phyloP scores from a whole-genome alignment of 2,888 invertebrate species.

The Microctonus brassicae region DNA sequence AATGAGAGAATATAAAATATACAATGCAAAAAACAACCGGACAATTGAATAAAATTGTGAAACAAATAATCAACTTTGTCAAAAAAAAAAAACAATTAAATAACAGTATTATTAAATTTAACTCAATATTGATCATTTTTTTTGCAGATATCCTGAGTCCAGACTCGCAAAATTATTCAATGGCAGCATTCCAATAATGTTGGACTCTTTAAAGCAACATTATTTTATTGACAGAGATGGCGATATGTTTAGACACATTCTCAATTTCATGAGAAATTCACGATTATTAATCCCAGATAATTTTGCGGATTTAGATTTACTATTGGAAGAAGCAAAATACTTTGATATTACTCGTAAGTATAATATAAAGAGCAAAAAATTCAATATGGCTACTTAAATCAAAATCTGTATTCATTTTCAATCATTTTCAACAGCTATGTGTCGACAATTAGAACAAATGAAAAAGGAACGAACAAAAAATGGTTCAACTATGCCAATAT shows the following conservation, averaged over 20 bases:
- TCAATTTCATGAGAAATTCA: slow-evolving; percentile 95
- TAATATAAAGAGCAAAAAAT: too few species aligned
- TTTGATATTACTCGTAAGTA: slow-evolving; percentile 90
- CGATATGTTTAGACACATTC: slow-evolving; percentile 96
- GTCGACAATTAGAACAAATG: slow-evolving; percentile 80
- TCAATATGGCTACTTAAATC: neutral
- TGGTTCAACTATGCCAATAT: slow-evolving; percentile 66
- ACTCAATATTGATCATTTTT: too few species aligned
- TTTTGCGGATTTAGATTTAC: slow-evolving; percentile 87
- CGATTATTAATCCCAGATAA: slow-evolving; percentile 88
- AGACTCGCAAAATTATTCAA: slow-evolving; percentile 93
- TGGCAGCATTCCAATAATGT: slow-evolving; percentile 93
- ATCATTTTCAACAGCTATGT: slow-evolving; percentile 75
- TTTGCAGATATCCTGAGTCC: slow-evolving; percentile 92
- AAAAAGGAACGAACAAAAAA: slow-evolving; percentile 79
- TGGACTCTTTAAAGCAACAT: slow-evolving; percentile 96
- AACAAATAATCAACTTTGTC: too few species aligned
- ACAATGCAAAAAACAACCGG: too few species aligned
- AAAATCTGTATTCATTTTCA: neutral
- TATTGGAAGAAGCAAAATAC: slow-evolving; percentile 91
- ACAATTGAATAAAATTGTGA: too few species aligned
- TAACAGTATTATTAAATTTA: too few species aligned
- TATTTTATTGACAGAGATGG: slow-evolving; percentile 99
- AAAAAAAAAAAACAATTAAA: too few species aligned
- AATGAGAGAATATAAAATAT: too few species aligned